These are phyloP conservation scores for Stylophora pistillata DNA, from an alignment of 64 coral and sea anemone genomes.

Conservation along the genomic window DNA sequence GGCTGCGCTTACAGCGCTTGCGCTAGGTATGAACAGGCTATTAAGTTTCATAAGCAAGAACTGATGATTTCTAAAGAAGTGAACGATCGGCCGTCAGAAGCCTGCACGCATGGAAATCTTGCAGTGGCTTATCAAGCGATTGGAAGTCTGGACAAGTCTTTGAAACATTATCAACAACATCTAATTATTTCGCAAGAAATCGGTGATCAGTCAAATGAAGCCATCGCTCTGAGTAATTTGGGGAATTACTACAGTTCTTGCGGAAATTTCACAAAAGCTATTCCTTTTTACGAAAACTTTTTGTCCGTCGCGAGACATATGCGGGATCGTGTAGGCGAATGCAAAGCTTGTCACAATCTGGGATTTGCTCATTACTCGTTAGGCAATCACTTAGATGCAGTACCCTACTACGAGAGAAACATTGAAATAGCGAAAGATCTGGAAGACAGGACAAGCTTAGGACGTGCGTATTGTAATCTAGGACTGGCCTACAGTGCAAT, in stretches of 20 bases:
- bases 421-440: slow-evolving; percentile 75
- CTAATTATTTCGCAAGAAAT: slow-evolving; percentile 74
- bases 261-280: slow-evolving; percentile 82
- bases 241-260: slow-evolving; percentile 98
- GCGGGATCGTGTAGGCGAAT: slow-evolving; percentile 76
- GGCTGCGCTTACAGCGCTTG: slow-evolving; percentile 96
- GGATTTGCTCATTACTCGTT: slow-evolving; percentile 90
- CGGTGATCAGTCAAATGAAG: slow-evolving; percentile 79
- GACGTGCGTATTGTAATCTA: slow-evolving; percentile 81
- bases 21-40: slow-evolving; percentile 91
- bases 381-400: slow-evolving; percentile 77
- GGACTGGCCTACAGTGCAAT: slow-evolving; percentile 82
- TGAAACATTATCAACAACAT: slow-evolving; percentile 96
- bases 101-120: slow-evolving; percentile 95
- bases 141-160: slow-evolving; percentile 83
- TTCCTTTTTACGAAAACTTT: slow-evolving; percentile 90
- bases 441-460: slow-evolving; percentile 81
- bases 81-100: slow-evolving; percentile 82
- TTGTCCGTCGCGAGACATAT: slow-evolving; percentile 58
- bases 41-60: slow-evolving; percentile 99
- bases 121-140: slow-evolving; percentile 97
- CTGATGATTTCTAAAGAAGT: slow-evolving; percentile 96
- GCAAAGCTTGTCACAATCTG: slow-evolving; percentile 97
- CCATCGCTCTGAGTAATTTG: slow-evolving; percentile 82
- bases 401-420: slow-evolving; percentile 86